A percentile compares a stretch with the other conserved stretches of the same genome.
Evolutionary conservation across 2,888 invertebrate species (phyloP).

Genomic region (Orthosia incerta): DNA sequence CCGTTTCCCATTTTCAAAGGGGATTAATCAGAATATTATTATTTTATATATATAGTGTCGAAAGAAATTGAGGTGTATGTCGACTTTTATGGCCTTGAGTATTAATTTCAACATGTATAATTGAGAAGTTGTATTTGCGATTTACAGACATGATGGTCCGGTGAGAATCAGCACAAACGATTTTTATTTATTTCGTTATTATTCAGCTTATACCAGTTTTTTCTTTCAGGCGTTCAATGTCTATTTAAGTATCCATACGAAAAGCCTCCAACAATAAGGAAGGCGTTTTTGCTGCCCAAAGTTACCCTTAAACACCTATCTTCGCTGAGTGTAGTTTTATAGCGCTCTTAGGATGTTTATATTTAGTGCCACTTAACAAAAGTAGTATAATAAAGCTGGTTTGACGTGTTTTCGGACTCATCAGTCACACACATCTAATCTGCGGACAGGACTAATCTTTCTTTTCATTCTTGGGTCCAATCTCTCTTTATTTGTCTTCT

Average conservation of each 20-base stretch:
- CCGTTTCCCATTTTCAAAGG: constrained; percentile 46
- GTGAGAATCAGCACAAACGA: neutral
- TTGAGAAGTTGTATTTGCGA: neutral
- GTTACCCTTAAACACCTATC: constrained; percentile 52
- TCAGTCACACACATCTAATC: constrained; percentile 38
- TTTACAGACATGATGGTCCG: neutral
- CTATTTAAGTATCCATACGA: constrained; percentile 2
- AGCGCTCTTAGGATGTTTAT: constrained; percentile 47
- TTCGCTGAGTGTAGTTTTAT: constrained; percentile 53
- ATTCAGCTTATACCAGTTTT: neutral
- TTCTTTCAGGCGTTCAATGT: neutral
- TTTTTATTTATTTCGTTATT: neutral
- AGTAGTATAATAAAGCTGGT: constrained; percentile 43
- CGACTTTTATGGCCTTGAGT: neutral
- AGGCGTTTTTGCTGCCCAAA: constrained; percentile 37
- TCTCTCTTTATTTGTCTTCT: constrained; percentile 35
- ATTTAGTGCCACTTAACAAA: constrained; percentile 50
- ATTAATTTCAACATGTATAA: neutral
- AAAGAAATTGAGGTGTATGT: constrained; percentile 1
- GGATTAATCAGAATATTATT: constrained; percentile 40
- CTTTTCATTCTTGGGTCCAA: constrained; percentile 23
- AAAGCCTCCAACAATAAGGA: constrained; percentile 26
- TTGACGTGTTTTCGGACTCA: constrained; percentile 27
- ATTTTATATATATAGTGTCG: constrained; percentile 14
- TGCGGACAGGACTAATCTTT: constrained; percentile 14